Evolutionary conservation across 2,888 invertebrate species (phyloP).

Genomic region (Tiliacea citrago): DNA sequence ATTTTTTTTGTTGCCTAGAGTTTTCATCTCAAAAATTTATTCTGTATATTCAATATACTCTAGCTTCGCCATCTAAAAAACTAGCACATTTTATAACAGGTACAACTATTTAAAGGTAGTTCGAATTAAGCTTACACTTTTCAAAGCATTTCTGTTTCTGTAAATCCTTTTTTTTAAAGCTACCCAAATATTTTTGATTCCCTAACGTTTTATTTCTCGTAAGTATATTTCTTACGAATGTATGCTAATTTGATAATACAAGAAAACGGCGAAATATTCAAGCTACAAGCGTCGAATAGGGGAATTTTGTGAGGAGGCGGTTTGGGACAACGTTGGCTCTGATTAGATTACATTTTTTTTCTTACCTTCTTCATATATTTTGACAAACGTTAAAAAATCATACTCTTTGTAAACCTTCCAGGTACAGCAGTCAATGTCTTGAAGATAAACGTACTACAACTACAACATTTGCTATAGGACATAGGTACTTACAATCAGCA

Average conservation of each 20-base stretch:
- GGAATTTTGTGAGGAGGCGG: background rate
- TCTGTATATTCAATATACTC: background rate
- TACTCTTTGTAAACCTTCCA: background rate
- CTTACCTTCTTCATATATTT: background rate
- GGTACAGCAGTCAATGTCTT: background rate
- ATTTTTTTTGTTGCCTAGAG: too few relatives aligned
- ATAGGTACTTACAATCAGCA: too few relatives aligned
- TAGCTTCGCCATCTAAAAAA: background rate
- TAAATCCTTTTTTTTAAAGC: background rate
- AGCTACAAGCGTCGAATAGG: background rate
- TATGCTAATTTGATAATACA: conserved; percentile 42
- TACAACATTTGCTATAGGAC: background rate
- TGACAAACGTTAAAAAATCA: background rate
- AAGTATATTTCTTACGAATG: conserved; percentile 16
- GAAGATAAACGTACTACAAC: background rate
- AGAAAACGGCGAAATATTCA: conserved; percentile 23
- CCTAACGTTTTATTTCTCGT: conserved; percentile 9
- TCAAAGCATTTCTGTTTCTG: background rate
- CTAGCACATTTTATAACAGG: background rate
- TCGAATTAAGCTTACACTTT: background rate
- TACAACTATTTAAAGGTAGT: background rate
- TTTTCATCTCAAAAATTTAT: background rate
- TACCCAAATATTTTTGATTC: background rate
- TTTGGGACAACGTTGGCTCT: conserved; percentile 6
- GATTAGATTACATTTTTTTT: conserved; percentile 30